Conservation (phyloP, 2,888 invertebrate species). For the Oscheius sp. region DNA sequence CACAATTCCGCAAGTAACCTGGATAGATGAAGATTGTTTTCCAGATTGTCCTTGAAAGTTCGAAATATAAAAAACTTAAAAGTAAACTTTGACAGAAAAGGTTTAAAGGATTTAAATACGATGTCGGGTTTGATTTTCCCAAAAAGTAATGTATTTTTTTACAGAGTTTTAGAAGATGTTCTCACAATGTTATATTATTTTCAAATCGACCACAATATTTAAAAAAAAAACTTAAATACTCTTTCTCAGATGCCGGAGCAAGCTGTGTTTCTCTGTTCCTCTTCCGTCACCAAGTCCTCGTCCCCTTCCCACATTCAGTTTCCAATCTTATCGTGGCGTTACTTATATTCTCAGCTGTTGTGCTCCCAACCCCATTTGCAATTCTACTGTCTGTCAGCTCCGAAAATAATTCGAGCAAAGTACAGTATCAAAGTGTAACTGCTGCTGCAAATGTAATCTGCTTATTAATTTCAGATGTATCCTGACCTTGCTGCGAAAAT, state of each 20-base stretch:
- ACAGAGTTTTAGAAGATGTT: too few species aligned
- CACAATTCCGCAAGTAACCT: too few species aligned
- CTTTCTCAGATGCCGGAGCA: neutral
- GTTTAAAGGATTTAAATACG: too few species aligned
- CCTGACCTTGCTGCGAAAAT: neutral
- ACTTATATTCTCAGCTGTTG: neutral
- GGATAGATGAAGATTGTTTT: too few species aligned
- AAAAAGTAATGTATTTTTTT: too few species aligned
- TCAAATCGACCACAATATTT: too few species aligned
- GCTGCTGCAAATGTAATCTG: neutral
- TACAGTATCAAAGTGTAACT: neutral
- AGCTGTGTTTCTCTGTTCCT: neutral
- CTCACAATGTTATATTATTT: too few species aligned
- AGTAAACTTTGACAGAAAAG: too few species aligned
- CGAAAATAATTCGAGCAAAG: conserved; percentile 1
- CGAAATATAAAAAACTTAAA: too few species aligned
- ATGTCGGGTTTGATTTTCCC: too few species aligned
- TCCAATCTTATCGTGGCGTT: neutral
- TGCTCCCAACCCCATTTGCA: neutral
- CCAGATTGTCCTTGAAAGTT: too few species aligned
- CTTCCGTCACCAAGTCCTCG: neutral
- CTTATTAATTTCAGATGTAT: neutral
- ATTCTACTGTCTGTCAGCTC: neutral
- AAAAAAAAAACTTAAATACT: too few species aligned
- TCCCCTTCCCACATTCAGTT: neutral